Conservation (phyloP, 2,888 invertebrate species). For the Synanthedon tipuliformis region DNA sequence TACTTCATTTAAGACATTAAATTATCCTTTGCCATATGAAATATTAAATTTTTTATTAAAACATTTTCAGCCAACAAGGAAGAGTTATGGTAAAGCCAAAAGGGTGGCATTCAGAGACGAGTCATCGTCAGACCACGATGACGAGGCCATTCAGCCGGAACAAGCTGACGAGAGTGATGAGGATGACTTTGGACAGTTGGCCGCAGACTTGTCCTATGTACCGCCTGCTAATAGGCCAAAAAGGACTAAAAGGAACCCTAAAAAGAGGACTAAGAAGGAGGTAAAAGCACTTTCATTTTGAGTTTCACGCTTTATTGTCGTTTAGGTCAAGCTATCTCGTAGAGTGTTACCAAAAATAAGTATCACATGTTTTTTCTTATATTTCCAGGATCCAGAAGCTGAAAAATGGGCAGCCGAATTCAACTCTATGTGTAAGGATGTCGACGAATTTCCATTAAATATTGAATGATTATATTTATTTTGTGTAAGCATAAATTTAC, state of each 20-base stretch:
- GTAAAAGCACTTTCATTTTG: constrained; percentile 17
- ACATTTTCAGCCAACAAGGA: constrained; percentile 36
- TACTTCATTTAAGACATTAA: no score
- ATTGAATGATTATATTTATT: constrained; percentile 34
- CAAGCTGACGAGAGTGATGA: constrained; percentile 27
- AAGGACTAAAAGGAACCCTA: constrained; percentile 30
- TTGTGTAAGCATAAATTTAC: neutral
- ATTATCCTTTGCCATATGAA: neutral
- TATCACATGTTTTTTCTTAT: constrained; percentile 1
- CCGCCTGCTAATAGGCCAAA: constrained; percentile 33
- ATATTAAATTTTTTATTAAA: neutral
- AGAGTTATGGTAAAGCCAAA: constrained; percentile 54
- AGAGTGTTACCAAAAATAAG: neutral
- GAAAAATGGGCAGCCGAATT: constrained; percentile 68
- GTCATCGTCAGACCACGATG: constrained; percentile 32
- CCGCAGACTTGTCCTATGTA: constrained; percentile 45
- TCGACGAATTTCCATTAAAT: constrained; percentile 57
- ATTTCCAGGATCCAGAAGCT: constrained; percentile 60
- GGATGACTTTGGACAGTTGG: constrained; percentile 41
- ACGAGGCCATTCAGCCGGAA: constrained; percentile 6
- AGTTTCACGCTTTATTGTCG: neutral
- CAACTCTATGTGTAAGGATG: constrained; percentile 71
- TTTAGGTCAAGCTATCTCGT: neutral
- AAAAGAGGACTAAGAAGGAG: constrained; percentile 50
- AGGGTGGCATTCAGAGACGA: constrained; percentile 41